These are phyloP conservation scores for Platygyra sinensis DNA, from an alignment of 64 coral and sea anemone genomes.

Conservation along the genomic window DNA sequence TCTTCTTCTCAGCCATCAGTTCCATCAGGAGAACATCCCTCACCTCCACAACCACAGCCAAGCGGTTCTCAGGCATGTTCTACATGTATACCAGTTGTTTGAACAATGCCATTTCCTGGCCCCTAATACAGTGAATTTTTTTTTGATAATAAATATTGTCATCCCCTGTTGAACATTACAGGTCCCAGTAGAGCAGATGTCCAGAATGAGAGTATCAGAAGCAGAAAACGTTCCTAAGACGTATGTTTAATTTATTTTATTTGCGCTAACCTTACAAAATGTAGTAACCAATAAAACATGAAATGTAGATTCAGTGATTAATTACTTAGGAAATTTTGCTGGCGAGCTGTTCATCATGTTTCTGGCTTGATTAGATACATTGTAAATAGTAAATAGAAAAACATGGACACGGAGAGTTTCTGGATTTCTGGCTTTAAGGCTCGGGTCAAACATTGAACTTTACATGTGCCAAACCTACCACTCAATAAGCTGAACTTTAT, in stretches of 20 bases:
- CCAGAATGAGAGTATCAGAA: slow-evolving; percentile 3
- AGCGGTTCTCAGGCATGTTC: not conserved
- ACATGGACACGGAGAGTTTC: too few relatives aligned
- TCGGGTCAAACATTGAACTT: too few relatives aligned
- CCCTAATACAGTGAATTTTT: not conserved
- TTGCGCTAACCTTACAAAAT: too few relatives aligned
- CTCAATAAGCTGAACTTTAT: too few relatives aligned
- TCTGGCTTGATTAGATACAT: too few relatives aligned
- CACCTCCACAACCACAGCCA: slow-evolving; percentile 25
- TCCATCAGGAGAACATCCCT: slow-evolving; percentile 13
- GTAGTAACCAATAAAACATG: too few relatives aligned
- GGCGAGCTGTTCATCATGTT: too few relatives aligned
- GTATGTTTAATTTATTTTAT: not conserved
- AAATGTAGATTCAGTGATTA: too few relatives aligned
- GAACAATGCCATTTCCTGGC: not conserved
- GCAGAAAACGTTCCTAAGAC: not conserved
- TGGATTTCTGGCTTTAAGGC: too few relatives aligned
- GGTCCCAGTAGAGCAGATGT: slow-evolving; percentile 38
- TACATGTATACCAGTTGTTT: not conserved
- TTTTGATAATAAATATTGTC: not conserved
- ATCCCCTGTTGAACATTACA: not conserved
- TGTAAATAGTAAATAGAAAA: too few relatives aligned
- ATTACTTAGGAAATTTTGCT: too few relatives aligned
- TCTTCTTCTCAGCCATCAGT: slow-evolving; percentile 5
- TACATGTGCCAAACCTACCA: too few relatives aligned